A percentile compares a stretch with the other conserved stretches of the same genome.
phyloP scores from a whole-genome alignment of 2,888 invertebrate genomes.

The Acrobasis consociella region DNA sequence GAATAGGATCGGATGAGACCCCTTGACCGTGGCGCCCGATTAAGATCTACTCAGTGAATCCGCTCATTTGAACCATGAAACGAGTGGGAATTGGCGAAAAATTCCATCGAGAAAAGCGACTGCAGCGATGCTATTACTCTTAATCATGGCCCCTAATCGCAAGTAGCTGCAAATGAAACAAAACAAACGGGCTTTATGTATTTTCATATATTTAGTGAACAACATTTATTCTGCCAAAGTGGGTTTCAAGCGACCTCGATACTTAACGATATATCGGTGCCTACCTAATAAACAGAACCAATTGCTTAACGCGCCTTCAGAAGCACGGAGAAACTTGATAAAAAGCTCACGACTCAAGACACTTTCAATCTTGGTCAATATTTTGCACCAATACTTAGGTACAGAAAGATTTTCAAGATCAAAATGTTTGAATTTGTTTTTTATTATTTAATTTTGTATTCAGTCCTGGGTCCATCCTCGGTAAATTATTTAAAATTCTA shows the following conservation, averaged over 20 bases:
- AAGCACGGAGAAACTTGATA: no score
- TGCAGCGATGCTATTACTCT: conserved; percentile 28
- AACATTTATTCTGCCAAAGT: no score
- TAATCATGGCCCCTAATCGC: conserved; percentile 27
- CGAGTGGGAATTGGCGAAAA: conserved; percentile 56
- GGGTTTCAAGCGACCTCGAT: no score
- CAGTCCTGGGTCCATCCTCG: neutral
- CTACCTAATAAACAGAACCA: no score
- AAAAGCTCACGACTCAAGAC: no score
- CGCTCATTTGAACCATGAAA: conserved; percentile 69
- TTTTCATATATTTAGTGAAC: neutral
- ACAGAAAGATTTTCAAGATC: no score
- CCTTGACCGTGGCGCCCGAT: conserved; percentile 66
- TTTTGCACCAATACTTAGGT: no score
- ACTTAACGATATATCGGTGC: no score
- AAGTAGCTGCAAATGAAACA: conserved; percentile 20
- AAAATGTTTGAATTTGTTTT: no score
- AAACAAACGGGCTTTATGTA: neutral
- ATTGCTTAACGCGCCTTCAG: no score
- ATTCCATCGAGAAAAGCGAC: conserved; percentile 40
- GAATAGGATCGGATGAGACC: conserved; percentile 68
- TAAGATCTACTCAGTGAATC: conserved; percentile 66
- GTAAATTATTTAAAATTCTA: neutral
- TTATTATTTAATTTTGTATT: neutral
- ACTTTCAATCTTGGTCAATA: no score